Conservation (phyloP, 2,888 invertebrate genomes). For the Agrypnus murinus region DNA sequence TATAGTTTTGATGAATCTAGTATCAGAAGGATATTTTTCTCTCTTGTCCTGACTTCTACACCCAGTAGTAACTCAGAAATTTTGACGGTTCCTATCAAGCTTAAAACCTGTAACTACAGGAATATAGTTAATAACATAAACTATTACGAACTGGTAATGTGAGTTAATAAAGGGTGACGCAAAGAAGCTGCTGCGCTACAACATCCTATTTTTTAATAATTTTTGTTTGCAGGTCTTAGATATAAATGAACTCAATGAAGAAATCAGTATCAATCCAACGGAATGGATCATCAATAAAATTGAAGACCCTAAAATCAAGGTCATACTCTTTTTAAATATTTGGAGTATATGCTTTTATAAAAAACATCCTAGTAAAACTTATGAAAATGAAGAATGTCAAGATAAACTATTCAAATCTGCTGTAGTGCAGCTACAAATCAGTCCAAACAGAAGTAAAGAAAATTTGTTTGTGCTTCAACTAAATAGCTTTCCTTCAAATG, state of each 20-base stretch:
- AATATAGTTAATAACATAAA: no score
- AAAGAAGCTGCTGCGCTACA: no score
- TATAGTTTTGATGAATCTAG: no score
- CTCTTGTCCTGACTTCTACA: no score
- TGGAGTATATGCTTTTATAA: neutral
- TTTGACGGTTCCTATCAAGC: no score
- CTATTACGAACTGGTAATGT: no score
- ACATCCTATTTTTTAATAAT: no score
- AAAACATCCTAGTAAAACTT: neutral
- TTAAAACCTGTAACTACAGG: no score
- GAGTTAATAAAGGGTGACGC: no score
- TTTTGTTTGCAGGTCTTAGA: conserved; percentile 19
- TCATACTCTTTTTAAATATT: conserved; percentile 22
- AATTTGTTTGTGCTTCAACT: conserved; percentile 7
- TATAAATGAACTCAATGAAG: conserved; percentile 2
- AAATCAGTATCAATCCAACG: neutral
- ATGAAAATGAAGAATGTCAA: neutral
- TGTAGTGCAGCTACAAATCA: conserved; percentile 4
- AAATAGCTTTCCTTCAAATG: neutral
- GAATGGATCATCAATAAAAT: conserved; percentile 7
- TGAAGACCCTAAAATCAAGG: neutral
- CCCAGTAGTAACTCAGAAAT: no score
- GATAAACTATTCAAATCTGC: conserved; percentile 6
- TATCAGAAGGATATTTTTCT: no score
- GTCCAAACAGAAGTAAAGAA: neutral